These are phyloP conservation scores for Protula sp. DNA, from an alignment of 2,888 invertebrate species.

Conservation along the genomic window DNA sequence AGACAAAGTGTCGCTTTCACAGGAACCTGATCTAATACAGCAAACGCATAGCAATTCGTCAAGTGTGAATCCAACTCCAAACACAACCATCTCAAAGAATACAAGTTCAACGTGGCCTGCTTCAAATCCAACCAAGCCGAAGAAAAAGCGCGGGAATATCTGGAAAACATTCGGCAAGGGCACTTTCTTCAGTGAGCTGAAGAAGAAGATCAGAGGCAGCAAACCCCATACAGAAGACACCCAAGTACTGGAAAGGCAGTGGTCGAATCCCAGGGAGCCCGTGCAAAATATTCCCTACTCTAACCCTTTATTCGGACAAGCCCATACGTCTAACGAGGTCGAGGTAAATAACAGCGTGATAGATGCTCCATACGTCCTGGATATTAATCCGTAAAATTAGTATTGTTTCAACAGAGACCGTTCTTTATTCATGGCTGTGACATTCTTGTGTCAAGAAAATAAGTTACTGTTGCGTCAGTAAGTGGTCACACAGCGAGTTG, in stretches of 20 bases:
- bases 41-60: not conserved
- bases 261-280: not conserved
- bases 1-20: not conserved
- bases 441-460: no score
- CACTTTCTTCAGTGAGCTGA: not conserved
- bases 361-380: no score
- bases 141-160: not conserved
- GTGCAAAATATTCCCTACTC: not conserved
- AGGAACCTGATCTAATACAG: not conserved
- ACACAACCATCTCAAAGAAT: no score
- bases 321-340: not conserved
- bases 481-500: no score
- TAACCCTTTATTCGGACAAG: not conserved
- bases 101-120: not conserved
- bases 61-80: not conserved
- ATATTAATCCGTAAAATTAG: no score
- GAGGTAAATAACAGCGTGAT: not conserved
- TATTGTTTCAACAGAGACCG: no score
- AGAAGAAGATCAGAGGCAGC: not conserved
- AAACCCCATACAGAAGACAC: not conserved
- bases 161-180: not conserved
- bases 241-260: not conserved
- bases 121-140: not conserved
- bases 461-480: no score
- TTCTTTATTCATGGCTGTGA: no score